Evolutionary conservation across 2,113 vertebrate species (phyloP).

Genomic region (Asarcornis scutulata): DNA sequence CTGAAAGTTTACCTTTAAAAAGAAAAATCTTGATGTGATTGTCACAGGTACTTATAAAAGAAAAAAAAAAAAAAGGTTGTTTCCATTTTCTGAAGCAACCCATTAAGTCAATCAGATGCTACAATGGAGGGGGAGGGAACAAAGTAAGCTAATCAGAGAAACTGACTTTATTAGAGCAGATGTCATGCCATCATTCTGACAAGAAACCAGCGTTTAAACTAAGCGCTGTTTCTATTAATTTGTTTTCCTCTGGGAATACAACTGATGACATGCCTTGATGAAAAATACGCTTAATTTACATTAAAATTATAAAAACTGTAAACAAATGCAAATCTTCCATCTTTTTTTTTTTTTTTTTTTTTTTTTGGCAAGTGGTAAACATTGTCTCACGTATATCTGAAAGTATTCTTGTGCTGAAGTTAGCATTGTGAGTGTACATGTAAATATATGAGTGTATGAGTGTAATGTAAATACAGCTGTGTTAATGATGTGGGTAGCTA

Average conservation of each 20-base stretch:
- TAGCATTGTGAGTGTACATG: background rate
- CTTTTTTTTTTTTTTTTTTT: background rate
- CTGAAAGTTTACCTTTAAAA: background rate
- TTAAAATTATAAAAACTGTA: background rate
- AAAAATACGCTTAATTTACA: slow-evolving; percentile 38
- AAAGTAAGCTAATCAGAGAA: slow-evolving; percentile 1
- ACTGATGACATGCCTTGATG: background rate
- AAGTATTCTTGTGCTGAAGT: background rate
- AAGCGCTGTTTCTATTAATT: slow-evolving; percentile 32
- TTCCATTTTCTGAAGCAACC: background rate
- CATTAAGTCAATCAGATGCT: background rate
- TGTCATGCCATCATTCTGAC: slow-evolving; percentile 18
- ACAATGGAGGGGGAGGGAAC: background rate
- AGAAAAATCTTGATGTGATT: background rate
- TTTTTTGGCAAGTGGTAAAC: background rate
- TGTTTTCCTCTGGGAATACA: background rate
- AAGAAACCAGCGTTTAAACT: slow-evolving; percentile 47
- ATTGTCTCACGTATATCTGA: background rate
- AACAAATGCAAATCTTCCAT: slow-evolving; percentile 13
- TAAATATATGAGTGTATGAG: too few relatives aligned
- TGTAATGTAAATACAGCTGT: accelerated
- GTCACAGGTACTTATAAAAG: background rate
- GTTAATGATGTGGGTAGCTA: background rate
- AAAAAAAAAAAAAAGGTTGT: background rate
- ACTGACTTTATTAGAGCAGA: background rate